Evolutionary conservation across 2,113 vertebrate species (phyloP).

Genomic region (Alouatta palliata): DNA sequence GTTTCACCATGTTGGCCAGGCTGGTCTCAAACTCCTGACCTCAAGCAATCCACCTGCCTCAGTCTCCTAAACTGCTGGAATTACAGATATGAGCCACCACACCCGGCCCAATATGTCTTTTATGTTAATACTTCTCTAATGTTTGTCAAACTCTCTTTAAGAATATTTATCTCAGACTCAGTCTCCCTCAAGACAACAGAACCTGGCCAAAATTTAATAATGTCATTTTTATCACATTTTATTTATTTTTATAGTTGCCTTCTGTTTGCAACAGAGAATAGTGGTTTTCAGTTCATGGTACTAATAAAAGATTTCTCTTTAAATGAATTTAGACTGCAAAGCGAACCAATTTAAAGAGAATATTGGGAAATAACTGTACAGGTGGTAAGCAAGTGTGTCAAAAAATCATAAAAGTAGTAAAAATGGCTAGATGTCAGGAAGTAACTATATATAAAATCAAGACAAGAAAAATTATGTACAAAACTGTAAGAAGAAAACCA

Average conservation of each 20-base stretch:
- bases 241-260: slow-evolving; percentile 57
- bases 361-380: slow-evolving; percentile 15
- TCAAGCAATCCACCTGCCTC: no score
- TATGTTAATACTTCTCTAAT: neutral
- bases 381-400: slow-evolving; percentile 22
- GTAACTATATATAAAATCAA: neutral
- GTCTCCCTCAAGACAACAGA: slow-evolving; percentile 21
- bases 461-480: neutral
- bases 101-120: no score
- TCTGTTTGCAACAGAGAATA: slow-evolving; percentile 15
- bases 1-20: no score
- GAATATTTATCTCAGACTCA: slow-evolving; percentile 16
- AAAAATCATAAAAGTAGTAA: neutral
- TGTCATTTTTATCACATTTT: neutral
- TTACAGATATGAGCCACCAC: no score
- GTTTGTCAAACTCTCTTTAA: slow-evolving; percentile 20
- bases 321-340: slow-evolving; percentile 48
- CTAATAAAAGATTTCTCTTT: neutral
- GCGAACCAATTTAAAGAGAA: slow-evolving; percentile 33
- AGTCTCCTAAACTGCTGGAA: no score
- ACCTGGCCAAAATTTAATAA: slow-evolving; percentile 51
- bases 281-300: slow-evolving; percentile 3
- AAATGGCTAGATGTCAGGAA: neutral
- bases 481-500: slow-evolving; percentile 7
- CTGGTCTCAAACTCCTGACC: no score